phyloP scores from a whole-genome alignment of 1,140 invertebrate genomes.

The Drosophila grimshawi region DNA sequence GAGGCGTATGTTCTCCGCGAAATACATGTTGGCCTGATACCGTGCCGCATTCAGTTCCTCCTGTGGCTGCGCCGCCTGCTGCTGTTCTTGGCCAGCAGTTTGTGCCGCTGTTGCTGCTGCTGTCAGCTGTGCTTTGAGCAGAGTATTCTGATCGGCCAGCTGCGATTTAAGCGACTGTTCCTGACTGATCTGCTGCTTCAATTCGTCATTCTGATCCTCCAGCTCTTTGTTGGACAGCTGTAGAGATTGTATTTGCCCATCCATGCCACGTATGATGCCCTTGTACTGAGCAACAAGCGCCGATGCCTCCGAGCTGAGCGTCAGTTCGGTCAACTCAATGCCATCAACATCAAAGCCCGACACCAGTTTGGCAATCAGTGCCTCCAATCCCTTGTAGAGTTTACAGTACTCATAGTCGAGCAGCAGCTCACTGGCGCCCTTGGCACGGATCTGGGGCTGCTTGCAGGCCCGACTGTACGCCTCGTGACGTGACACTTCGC shows the following conservation, averaged over 20 bases:
- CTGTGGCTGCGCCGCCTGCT: constrained; percentile 24
- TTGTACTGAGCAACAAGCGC: constrained; percentile 92
- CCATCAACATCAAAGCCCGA: constrained; percentile 79
- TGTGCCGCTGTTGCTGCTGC: constrained; percentile 40
- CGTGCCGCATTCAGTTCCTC: constrained; percentile 68
- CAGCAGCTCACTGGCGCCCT: constrained; percentile 91
- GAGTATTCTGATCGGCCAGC: constrained; percentile 94
- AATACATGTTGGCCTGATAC: constrained; percentile 77
- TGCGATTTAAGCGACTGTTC: constrained; percentile 89
- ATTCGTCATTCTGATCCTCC: constrained; percentile 85
- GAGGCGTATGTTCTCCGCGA: constrained; percentile 79
- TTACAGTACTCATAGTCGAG: constrained; percentile 98
- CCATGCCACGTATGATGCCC: constrained; percentile 94
- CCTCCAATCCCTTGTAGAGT: constrained; percentile 92
- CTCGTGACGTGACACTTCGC: constrained; percentile 94
- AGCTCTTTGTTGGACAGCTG: constrained; percentile 86
- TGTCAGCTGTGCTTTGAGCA: constrained; percentile 91
- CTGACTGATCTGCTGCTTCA: constrained; percentile 88
- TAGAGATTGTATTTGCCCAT: constrained; percentile 89
- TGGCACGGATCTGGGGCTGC: constrained; percentile 94
- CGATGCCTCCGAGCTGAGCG: constrained; percentile 86
- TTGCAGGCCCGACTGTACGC: constrained; percentile 96
- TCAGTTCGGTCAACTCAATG: constrained; percentile 86
- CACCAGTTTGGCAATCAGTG: constrained; percentile 73
- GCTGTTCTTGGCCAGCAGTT: not conserved